A percentile compares a stretch with the other conserved stretches of the same genome.
Conservation (phyloP, 2,888 invertebrate species). For the Caradrina clavipalpis region DNA sequence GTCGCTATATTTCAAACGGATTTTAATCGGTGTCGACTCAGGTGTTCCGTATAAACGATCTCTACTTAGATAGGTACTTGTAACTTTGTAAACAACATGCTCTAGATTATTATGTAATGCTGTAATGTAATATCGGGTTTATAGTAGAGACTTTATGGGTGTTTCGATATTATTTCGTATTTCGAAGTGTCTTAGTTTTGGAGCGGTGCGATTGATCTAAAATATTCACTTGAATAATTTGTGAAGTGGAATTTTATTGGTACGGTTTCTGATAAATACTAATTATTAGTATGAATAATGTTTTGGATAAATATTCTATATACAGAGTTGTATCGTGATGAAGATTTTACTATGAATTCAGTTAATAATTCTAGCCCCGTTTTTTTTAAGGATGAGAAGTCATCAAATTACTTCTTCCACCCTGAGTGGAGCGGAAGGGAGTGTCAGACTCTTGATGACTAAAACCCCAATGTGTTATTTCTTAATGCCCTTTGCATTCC, state of each 20-base stretch:
- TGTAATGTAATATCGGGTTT: conserved; percentile 36
- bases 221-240: not conserved
- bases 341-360: too few relatives aligned
- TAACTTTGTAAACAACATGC: conserved; percentile 43
- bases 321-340: too few relatives aligned
- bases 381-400: too few relatives aligned
- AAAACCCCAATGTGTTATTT: too few relatives aligned
- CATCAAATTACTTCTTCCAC: too few relatives aligned
- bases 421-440: too few relatives aligned
- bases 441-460: too few relatives aligned
- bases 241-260: not conserved
- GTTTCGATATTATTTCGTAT: conserved; percentile 20
- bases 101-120: conserved; percentile 51
- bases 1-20: conserved; percentile 39
- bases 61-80: conserved; percentile 29
- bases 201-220: conserved; percentile 31
- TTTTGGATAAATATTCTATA: too few relatives aligned
- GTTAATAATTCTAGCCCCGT: too few relatives aligned
- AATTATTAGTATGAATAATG: too few relatives aligned
- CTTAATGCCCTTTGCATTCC: too few relatives aligned
- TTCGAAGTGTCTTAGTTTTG: conserved; percentile 20
- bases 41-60: conserved; percentile 10
- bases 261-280: not conserved
- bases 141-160: conserved; percentile 13
- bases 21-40: conserved; percentile 26